Conservation (phyloP, 2,797 vertebrate genomes). For the Lycodopsis pacificus region DNA sequence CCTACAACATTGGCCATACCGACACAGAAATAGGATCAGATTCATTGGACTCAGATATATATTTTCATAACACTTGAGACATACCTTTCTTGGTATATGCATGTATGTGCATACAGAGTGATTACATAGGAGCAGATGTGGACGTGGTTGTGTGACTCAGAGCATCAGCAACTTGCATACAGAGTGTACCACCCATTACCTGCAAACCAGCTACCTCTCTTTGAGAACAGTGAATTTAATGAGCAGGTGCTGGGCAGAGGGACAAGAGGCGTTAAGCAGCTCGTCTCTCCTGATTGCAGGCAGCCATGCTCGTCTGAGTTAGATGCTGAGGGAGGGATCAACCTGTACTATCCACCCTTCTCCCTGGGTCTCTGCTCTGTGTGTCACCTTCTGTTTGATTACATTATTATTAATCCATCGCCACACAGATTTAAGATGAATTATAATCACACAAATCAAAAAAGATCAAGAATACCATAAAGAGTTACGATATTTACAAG, state of each 20-base stretch:
- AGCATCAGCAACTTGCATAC: slow-evolving; percentile 38
- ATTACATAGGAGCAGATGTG: slow-evolving; percentile 52
- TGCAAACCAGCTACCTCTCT: slow-evolving; percentile 28
- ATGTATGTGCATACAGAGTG: slow-evolving; percentile 12
- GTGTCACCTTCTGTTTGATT: slow-evolving; percentile 38
- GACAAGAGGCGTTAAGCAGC: slow-evolving; percentile 55
- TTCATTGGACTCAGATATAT: slow-evolving; percentile 9
- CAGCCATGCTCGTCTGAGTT: slow-evolving; percentile 31
- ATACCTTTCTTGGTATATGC: background rate
- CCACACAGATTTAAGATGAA: background rate
- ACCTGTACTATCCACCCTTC: slow-evolving; percentile 3
- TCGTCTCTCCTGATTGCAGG: slow-evolving; percentile 60
- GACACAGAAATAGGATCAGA: slow-evolving; percentile 7
- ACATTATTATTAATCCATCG: slow-evolving; percentile 5
- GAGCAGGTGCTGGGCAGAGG: slow-evolving; percentile 63
- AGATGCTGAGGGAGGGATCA: slow-evolving; percentile 35
- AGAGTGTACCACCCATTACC: slow-evolving; percentile 30
- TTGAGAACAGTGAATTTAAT: slow-evolving; percentile 62
- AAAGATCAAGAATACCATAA: background rate
- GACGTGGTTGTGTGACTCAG: slow-evolving; percentile 4
- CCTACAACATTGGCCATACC: background rate
- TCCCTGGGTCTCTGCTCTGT: slow-evolving; percentile 2
- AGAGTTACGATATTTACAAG: background rate
- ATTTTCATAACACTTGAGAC: slow-evolving; percentile 25
- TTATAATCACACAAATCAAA: background rate